Percentiles rank a stretch among this genome's conserved stretches.
Conservation (phyloP, 2,113 vertebrate genomes). For the Halcyon malimbica region DNA sequence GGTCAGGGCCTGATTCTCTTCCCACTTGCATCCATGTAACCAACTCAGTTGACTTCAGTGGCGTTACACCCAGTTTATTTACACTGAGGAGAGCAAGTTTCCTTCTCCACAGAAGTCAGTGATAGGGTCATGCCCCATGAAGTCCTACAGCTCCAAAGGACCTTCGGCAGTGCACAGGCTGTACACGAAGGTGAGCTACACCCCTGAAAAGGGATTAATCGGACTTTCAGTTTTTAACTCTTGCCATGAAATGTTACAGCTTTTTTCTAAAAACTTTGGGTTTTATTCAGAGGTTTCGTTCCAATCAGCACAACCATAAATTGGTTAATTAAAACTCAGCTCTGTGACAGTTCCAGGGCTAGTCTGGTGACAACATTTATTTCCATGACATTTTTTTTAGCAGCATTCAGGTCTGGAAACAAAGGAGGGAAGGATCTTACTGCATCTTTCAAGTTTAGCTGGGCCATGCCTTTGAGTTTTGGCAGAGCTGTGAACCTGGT, state of each 20-base stretch:
- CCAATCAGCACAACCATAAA: neutral
- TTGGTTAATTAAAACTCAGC: neutral
- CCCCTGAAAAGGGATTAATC: neutral
- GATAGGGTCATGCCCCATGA: neutral
- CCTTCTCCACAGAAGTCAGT: neutral
- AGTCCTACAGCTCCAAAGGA: neutral
- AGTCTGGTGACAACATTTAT: neutral
- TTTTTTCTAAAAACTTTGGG: neutral
- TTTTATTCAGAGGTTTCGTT: constrained; percentile 16
- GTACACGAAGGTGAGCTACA: neutral
- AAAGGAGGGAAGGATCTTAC: neutral
- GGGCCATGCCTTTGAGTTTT: neutral
- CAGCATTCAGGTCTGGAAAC: neutral
- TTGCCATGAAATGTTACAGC: neutral
- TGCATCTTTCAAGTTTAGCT: neutral
- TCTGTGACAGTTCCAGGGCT: neutral
- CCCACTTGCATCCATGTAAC: neutral
- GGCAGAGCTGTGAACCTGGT: constrained; percentile 47
- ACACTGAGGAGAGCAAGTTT: neutral
- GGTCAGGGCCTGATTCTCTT: constrained; percentile 33
- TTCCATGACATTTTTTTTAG: neutral
- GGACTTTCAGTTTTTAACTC: neutral
- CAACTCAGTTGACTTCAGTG: neutral
- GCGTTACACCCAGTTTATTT: accelerated
- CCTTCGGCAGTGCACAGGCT: neutral